These are phyloP conservation scores for Amniataba percoides DNA, from an alignment of 2,797 vertebrate genomes.

Conservation along the genomic window DNA sequence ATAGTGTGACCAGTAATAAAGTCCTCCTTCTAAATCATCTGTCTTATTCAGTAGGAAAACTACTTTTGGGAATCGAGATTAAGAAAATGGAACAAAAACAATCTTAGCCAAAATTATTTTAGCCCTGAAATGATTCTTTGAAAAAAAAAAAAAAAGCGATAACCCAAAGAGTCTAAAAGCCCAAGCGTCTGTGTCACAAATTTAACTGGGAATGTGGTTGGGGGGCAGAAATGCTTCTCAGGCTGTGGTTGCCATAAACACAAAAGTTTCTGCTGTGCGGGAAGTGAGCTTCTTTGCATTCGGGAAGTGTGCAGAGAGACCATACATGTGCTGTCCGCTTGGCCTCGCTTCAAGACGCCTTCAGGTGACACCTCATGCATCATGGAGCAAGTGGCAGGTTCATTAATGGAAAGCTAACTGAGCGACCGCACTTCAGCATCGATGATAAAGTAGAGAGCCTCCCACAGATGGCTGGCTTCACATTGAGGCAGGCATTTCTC, in stretches of 20 bases:
- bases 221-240: conserved; percentile 50
- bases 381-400: conserved; percentile 67
- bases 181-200: conserved; percentile 32
- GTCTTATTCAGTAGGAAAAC: conserved; percentile 47
- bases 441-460: conserved; percentile 61
- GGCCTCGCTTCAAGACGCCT: conserved; percentile 48
- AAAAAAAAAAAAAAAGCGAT: conserved; percentile 19
- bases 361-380: conserved; percentile 72
- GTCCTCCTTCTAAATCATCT: conserved; percentile 66
- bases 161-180: conserved; percentile 17
- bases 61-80: conserved; percentile 12
- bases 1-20: conserved; percentile 82
- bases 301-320: conserved; percentile 14
- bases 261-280: conserved; percentile 43
- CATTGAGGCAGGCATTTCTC: conserved; percentile 34
- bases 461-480: conserved; percentile 30
- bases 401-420: conserved; percentile 71
- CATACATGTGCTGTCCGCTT: conserved; percentile 32
- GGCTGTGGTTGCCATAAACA: conserved; percentile 53
- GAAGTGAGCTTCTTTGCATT: conserved; percentile 34
- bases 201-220: conserved; percentile 54
- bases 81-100: conserved; percentile 29
- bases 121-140: conserved; percentile 17
- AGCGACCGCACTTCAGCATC: conserved; percentile 55
- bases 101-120: conserved; percentile 27